These are phyloP conservation scores for Euzophera pinguis DNA, from an alignment of 2,888 invertebrate genomes.

Conservation along the genomic window DNA sequence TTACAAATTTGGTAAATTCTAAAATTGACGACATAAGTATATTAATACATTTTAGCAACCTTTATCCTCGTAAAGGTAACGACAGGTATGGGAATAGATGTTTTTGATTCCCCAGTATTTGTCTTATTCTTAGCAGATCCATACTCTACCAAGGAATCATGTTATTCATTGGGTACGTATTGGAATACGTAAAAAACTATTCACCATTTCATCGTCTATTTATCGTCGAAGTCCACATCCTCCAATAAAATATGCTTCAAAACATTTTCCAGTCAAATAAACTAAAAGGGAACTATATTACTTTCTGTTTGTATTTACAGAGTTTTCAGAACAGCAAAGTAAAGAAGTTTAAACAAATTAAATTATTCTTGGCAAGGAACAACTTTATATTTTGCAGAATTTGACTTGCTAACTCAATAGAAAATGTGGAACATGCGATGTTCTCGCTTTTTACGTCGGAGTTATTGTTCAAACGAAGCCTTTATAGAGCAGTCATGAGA, in stretches of 20 bases:
- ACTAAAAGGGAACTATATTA: neutral
- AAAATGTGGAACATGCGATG: slow-evolving; percentile 4
- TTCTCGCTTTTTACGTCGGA: neutral
- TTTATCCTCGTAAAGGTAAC: no score
- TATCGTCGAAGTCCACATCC: no score
- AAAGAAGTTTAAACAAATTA: slow-evolving; percentile 6
- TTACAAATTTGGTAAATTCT: no score
- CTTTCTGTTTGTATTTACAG: slow-evolving; percentile 1
- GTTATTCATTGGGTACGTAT: no score
- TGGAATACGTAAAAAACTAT: no score
- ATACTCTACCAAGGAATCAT: no score
- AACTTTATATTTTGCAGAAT: slow-evolving; percentile 6
- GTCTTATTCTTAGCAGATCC: no score
- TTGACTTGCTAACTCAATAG: slow-evolving; percentile 5
- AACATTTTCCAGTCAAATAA: neutral
- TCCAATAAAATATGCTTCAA: neutral
- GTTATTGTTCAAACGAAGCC: neutral
- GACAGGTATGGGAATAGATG: no score
- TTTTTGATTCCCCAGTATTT: no score
- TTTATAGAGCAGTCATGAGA: slow-evolving; percentile 2
- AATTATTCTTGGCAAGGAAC: slow-evolving; percentile 3
- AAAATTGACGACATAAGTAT: no score
- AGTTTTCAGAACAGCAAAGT: neutral
- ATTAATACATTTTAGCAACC: no score
- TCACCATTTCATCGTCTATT: no score